A percentile compares a stretch with the other conserved stretches of the same genome.
Evolutionary conservation across 2,113 vertebrate genomes (phyloP).

Genomic region (Pavo muticus): DNA sequence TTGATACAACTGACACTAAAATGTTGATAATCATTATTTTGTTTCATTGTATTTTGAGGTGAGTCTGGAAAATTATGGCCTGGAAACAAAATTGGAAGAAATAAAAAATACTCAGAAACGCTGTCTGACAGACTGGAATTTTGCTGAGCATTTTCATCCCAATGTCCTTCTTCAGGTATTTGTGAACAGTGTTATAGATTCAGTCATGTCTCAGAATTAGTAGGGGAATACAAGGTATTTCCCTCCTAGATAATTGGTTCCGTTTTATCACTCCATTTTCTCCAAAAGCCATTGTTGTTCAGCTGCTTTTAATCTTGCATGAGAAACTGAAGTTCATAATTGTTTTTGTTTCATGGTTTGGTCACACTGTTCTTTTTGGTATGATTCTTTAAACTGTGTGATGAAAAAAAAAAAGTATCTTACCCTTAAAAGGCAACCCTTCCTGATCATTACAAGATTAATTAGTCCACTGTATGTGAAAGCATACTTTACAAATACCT

Average conservation of each 20-base stretch:
- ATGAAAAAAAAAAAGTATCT: neutral
- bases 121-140: slow-evolving; percentile 86
- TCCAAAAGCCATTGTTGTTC: neutral
- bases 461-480: neutral
- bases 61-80: slow-evolving; percentile 9
- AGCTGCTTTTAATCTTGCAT: neutral
- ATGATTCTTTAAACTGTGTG: neutral
- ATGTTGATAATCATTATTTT: slow-evolving; percentile 12
- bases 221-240: neutral
- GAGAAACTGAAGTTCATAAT: neutral
- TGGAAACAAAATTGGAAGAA: slow-evolving; percentile 68
- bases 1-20: slow-evolving; percentile 33
- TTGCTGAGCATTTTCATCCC: slow-evolving; percentile 84
- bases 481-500: neutral
- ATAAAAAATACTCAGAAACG: slow-evolving; percentile 82
- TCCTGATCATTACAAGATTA: neutral
- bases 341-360: neutral
- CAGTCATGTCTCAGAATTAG: neutral
- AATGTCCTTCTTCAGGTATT: slow-evolving; percentile 87
- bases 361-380: neutral
- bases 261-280: neutral
- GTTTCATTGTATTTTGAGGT: slow-evolving; percentile 60
- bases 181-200: neutral
- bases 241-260: neutral
- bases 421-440: neutral